Conservation (phyloP, 2,797 vertebrate genomes). For the Pseudochirops cupreus region DNA sequence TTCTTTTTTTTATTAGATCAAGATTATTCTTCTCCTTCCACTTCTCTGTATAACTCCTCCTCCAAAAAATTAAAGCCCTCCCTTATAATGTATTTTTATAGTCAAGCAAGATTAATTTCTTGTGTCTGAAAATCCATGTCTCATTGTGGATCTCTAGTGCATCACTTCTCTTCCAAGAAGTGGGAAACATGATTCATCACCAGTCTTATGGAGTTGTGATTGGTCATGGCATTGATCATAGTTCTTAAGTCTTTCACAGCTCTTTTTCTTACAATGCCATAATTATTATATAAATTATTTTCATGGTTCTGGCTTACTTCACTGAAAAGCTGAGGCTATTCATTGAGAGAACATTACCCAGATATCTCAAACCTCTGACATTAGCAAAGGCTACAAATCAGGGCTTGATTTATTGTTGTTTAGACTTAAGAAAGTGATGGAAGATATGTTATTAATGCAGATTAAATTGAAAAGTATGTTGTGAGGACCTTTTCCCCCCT, state of each 20-base stretch:
- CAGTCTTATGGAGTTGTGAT: neutral
- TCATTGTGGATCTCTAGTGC: neutral
- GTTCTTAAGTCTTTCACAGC: neutral
- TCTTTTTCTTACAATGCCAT: neutral
- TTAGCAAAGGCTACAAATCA: neutral
- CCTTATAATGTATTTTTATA: neutral
- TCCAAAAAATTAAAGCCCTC: neutral
- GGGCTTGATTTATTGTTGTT: neutral
- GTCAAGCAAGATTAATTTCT: neutral
- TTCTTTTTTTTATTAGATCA: neutral
- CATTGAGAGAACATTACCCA: neutral
- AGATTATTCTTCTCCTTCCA: neutral
- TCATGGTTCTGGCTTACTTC: neutral
- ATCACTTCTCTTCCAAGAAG: neutral
- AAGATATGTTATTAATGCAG: neutral
- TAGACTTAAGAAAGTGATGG: neutral
- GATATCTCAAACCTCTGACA: neutral
- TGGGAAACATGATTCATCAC: neutral
- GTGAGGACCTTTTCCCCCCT: neutral
- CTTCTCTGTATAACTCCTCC: neutral
- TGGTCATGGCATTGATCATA: neutral
- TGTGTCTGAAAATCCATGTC: neutral
- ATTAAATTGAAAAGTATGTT: neutral
- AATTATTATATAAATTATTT: neutral
- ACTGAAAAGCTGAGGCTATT: neutral